Conservation (phyloP, 2,888 invertebrate species). For the Epinotia brunnichana region DNA sequence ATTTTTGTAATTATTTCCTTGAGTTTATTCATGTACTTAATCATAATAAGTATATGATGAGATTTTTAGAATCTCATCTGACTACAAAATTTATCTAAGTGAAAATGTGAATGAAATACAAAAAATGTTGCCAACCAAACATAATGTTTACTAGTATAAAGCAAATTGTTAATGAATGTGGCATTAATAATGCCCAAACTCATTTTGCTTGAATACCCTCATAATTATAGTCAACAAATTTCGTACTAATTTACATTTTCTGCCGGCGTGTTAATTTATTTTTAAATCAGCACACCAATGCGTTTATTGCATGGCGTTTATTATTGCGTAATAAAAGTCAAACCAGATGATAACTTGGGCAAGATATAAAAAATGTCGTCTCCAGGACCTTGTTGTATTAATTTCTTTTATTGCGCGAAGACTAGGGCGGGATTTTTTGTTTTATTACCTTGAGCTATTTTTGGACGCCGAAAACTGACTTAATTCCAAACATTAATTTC, state of each 20-base stretch:
- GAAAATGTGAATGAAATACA: neutral
- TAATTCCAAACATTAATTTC: neutral
- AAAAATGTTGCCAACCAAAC: neutral
- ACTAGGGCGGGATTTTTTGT: constrained; percentile 30
- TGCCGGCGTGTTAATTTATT: constrained; percentile 19
- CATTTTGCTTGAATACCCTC: neutral
- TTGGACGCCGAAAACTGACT: constrained; percentile 4
- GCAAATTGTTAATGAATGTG: neutral
- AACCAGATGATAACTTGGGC: constrained; percentile 39
- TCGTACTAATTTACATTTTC: constrained; percentile 4
- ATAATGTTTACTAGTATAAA: neutral
- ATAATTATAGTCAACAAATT: neutral
- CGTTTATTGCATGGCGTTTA: constrained; percentile 44
- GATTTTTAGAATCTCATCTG: no score
- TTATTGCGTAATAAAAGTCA: constrained; percentile 46
- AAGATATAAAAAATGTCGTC: constrained; percentile 54
- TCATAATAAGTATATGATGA: no score
- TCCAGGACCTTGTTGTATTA: constrained; percentile 48
- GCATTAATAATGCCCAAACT: constrained; percentile 1
- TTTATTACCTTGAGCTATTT: constrained; percentile 15
- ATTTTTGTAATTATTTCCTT: no score
- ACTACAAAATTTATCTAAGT: no score
- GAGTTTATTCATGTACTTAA: no score
- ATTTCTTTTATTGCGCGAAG: constrained; percentile 47
- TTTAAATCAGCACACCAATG: constrained; percentile 25